These are phyloP conservation scores for Ferdinandea cuprea DNA, from an alignment of 2,888 invertebrate genomes.

Conservation along the genomic window DNA sequence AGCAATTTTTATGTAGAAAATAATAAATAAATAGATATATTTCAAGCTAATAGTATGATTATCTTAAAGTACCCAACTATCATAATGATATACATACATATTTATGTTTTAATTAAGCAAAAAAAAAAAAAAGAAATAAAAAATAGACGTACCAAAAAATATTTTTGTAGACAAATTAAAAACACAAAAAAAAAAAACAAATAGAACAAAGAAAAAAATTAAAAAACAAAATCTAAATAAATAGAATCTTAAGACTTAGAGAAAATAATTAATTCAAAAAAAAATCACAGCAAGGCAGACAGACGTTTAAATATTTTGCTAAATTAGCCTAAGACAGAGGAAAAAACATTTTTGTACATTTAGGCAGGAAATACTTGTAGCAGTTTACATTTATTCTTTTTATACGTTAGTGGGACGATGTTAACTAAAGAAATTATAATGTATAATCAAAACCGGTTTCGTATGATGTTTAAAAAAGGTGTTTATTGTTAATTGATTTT, in stretches of 20 bases:
- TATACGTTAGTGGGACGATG: conserved; percentile 10
- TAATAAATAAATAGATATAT: conserved; percentile 15
- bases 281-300: conserved; percentile 13
- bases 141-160: conserved; percentile 59
- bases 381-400: conserved; percentile 4
- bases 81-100: conserved; percentile 13
- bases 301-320: background rate
- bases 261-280: conserved; percentile 22
- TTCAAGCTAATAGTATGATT: background rate
- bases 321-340: conserved; percentile 20
- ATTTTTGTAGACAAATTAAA: conserved; percentile 69
- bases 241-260: conserved; percentile 16
- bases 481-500: conserved; percentile 25
- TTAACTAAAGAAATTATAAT: conserved; percentile 7
- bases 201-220: conserved; percentile 11
- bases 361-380: conserved; percentile 5
- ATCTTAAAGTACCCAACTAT: background rate
- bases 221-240: conserved; percentile 21
- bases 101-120: background rate
- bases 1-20: conserved; percentile 40
- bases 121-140: background rate
- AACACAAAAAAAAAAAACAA: conserved; percentile 8
- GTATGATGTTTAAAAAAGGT: conserved; percentile 2
- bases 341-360: conserved; percentile 28
- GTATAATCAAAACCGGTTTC: conserved; percentile 27